Evolutionary conservation across 64 coral and sea anemone species (phyloP), one percentile per base, ranked within the genome.

Genomic region (Pocillopora verrucosa): DNA sequence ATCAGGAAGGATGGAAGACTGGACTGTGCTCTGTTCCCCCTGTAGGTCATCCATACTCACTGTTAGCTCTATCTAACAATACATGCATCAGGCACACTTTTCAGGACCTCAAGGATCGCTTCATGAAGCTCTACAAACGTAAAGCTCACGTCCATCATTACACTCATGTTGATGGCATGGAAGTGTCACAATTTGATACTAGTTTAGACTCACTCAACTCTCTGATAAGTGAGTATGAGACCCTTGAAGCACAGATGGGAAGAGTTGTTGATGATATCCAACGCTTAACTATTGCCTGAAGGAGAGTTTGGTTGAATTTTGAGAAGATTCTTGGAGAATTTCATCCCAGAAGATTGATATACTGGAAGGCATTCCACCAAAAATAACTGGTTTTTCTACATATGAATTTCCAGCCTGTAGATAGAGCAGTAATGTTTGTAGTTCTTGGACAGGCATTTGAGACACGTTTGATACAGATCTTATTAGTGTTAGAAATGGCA

Each of bases 1-100:
- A 99, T 74, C 97, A 95, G 56, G 96, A 98, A 36, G 97, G 97
- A 67, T 99, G 97, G 97, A 99, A 99, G 25, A 99, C 94, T 17
- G 97, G 97, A 15, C 58, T 99, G 15, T 99, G 93, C 75, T 95
- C 97, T 10, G 91, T 99, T 2, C 87, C 97, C 14, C 97, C 97
- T 62, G 97, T 99, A 38, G 91, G 91, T 1, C 90, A 99, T 20
- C 97, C 97, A 11, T 99, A 99, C 59, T 95, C 97, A 15, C 91
- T 99, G 1, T 57, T 99, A 36, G 65, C 97, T 15, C 91, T 99
- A 13, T 91, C 93, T 77, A 99, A 99, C 73, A 99, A 99, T 58
- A 95, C 97, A 15, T 99, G 97, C 73, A 93, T 99, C 36, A 90
- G 80, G 61, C 78, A 93, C 74, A 99, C 97, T 24, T 99, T 99